Percentiles rank a stretch among this genome's conserved stretches.
phyloP scores from a whole-genome alignment of 2,888 invertebrate species.

The Megaustenia siamemsis region DNA sequence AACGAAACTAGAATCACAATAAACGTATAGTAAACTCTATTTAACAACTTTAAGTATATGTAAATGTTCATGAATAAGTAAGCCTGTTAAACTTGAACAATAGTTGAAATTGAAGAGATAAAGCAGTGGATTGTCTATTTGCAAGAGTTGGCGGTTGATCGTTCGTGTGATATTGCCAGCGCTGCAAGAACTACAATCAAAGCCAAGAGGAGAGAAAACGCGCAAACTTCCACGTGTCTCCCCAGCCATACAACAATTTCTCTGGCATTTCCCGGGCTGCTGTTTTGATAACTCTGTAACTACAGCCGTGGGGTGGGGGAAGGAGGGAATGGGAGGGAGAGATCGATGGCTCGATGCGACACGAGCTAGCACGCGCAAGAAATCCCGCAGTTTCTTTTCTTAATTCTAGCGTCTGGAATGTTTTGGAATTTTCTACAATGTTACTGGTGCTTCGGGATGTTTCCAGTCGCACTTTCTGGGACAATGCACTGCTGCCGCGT shows the following conservation, averaged over 20 bases:
- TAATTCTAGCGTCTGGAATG: constrained; percentile 41
- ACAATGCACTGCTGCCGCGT: not conserved
- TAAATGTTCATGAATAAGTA: too few relatives aligned
- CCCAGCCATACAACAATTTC: not conserved
- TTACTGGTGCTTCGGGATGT: not conserved
- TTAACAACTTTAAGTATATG: too few relatives aligned
- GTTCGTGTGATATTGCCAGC: constrained; percentile 1
- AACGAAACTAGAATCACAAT: too few relatives aligned
- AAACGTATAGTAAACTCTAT: too few relatives aligned
- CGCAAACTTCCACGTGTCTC: constrained; percentile 24
- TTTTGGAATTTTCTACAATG: constrained; percentile 45
- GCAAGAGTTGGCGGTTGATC: constrained; percentile 12
- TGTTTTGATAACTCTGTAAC: constrained; percentile 16
- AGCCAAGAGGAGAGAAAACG: not conserved
- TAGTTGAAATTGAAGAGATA: too few relatives aligned
- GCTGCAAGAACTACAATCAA: not conserved
- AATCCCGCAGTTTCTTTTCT: constrained; percentile 13
- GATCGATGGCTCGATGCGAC: constrained; percentile 34
- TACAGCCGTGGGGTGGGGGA: constrained; percentile 14
- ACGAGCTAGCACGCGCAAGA: constrained; percentile 17
- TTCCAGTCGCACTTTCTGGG: not conserved
- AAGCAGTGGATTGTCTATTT: not conserved
- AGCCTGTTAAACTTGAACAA: too few relatives aligned
- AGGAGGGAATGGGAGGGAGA: not conserved
- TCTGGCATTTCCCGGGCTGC: constrained; percentile 12